phyloP scores from a whole-genome alignment of 2,888 invertebrate genomes.

The Arge pagana region DNA sequence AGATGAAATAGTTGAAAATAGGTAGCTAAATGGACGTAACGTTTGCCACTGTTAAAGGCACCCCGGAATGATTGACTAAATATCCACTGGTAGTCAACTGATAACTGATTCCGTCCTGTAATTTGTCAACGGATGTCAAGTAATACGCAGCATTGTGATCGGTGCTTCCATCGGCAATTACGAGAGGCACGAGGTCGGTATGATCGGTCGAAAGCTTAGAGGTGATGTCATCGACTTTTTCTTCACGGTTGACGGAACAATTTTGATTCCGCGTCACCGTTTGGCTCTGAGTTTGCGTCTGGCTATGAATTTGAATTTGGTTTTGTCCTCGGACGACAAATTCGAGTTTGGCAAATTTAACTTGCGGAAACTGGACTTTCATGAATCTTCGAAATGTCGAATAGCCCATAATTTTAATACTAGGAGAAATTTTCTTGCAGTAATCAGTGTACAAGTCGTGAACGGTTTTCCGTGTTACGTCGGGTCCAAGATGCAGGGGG shows the following conservation, averaged over 20 bases:
- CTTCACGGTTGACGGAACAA: conserved; percentile 29
- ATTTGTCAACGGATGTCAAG: conserved; percentile 45
- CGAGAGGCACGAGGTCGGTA: conserved; percentile 41
- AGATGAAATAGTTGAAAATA: neutral
- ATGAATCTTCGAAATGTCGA: conserved; percentile 80
- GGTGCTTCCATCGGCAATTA: conserved; percentile 38
- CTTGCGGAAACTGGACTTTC: conserved; percentile 80
- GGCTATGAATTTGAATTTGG: conserved; percentile 24
- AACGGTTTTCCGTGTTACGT: conserved; percentile 70
- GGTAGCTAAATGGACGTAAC: conserved; percentile 24
- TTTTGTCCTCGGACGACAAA: conserved; percentile 38
- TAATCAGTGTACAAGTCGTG: conserved; percentile 77
- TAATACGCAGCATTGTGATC: conserved; percentile 42
- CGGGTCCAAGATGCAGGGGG: conserved; percentile 62
- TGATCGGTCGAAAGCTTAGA: conserved; percentile 25
- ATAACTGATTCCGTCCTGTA: conserved; percentile 42
- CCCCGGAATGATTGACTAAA: conserved; percentile 37
- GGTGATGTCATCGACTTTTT: conserved; percentile 24
- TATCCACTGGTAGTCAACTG: conserved; percentile 41
- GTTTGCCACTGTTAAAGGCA: conserved; percentile 33
- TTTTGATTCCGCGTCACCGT: conserved; percentile 7
- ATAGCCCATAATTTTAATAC: conserved; percentile 78
- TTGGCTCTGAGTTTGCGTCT: too few species aligned
- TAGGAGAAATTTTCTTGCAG: conserved; percentile 71
- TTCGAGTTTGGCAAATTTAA: conserved; percentile 69